A percentile compares a stretch with the other conserved stretches of the same genome.
phyloP scores from a whole-genome alignment of 2,113 vertebrate genomes.

The Triplophysa dalaica region DNA sequence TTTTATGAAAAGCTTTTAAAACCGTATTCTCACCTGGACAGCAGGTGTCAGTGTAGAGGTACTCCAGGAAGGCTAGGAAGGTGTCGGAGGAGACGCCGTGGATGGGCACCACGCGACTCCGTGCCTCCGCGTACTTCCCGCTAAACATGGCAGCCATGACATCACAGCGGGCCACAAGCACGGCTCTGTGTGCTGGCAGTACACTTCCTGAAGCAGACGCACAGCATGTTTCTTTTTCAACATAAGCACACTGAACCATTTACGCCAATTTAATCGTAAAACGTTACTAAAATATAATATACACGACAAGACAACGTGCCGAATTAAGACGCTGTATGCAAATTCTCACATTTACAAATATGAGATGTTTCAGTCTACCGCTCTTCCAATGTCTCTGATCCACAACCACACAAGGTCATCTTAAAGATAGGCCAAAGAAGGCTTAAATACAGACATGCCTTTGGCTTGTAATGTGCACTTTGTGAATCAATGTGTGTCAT shows the following conservation, averaged over 20 bases:
- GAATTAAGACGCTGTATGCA: no score
- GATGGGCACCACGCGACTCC: conserved; percentile 88
- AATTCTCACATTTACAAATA: no score
- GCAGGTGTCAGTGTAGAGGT: conserved; percentile 94
- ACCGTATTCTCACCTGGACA: conserved; percentile 83
- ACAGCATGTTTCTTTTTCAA: neutral
- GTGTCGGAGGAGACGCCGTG: conserved; percentile 94
- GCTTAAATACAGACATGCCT: neutral
- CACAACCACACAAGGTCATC: neutral
- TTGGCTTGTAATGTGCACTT: neutral
- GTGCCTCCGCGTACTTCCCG: conserved; percentile 92
- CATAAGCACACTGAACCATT: conserved; percentile 15
- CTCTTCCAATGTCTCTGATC: neutral
- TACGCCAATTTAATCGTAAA: no score
- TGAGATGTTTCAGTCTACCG: no score
- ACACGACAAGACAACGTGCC: no score
- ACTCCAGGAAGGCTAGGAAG: conserved; percentile 94
- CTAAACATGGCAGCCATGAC: conserved; percentile 99
- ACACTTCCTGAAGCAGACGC: conserved; percentile 74
- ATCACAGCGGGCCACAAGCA: conserved; percentile 91
- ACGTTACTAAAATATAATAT: no score
- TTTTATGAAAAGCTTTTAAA: neutral
- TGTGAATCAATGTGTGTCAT: neutral
- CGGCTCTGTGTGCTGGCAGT: conserved; percentile 90
- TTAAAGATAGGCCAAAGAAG: neutral